These are phyloP conservation scores for Pararge aegeria DNA, from an alignment of 1,140 invertebrate species.

Conservation along the genomic window DNA sequence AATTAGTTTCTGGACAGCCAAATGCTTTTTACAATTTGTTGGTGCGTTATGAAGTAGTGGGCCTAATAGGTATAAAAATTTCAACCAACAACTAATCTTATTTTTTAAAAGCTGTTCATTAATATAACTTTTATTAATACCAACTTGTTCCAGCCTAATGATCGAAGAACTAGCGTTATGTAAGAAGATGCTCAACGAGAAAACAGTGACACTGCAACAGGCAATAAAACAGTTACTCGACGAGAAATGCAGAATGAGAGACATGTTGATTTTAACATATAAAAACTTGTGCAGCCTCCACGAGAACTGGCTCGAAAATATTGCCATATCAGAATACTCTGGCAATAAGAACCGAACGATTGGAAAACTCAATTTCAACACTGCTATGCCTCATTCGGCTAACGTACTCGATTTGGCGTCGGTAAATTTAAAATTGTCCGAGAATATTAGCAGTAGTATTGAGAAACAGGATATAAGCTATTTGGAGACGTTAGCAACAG, in stretches of 20 bases:
- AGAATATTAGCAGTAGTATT: conserved; percentile 69
- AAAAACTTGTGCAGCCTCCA: conserved; percentile 81
- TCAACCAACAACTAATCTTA: no score
- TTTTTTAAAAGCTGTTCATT: neutral
- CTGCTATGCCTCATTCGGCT: conserved; percentile 67
- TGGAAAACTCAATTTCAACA: conserved; percentile 69
- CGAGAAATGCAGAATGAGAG: conserved; percentile 85
- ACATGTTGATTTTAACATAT: conserved; percentile 86
- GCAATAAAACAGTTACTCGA: conserved; percentile 87
- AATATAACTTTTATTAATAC: neutral
- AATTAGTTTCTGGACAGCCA: no score
- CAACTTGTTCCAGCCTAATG: conserved; percentile 91
- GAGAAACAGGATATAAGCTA: conserved; percentile 67
- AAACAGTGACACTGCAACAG: conserved; percentile 88
- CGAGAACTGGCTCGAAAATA: conserved; percentile 73
- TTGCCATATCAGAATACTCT: conserved; percentile 64
- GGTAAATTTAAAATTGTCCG: conserved; percentile 72
- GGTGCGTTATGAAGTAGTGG: no score
- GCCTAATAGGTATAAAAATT: no score
- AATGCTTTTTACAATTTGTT: no score
- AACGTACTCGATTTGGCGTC: conserved; percentile 73
- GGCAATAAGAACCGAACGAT: conserved; percentile 63
- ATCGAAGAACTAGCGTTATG: conserved; percentile 93
- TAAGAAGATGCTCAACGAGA: conserved; percentile 89
- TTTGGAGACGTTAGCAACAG: conserved; percentile 55